These are phyloP conservation scores for Eulemur rubriventer DNA, from an alignment of 2,797 vertebrate species.

Conservation along the genomic window DNA sequence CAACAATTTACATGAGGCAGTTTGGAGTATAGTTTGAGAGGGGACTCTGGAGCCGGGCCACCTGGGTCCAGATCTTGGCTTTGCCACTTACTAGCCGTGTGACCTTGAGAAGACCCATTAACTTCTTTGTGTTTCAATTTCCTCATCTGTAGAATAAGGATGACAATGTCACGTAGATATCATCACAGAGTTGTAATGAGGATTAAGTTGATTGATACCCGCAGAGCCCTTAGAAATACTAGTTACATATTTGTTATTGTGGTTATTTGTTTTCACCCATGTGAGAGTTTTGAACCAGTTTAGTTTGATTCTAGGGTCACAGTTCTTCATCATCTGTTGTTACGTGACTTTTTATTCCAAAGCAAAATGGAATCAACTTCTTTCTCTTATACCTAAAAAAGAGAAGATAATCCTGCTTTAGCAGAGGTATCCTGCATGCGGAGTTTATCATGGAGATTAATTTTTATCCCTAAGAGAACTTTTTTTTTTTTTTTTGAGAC, in stretches of 20 bases:
- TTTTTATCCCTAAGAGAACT: background rate
- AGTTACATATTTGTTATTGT: too few relatives aligned
- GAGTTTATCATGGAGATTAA: background rate
- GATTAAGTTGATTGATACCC: background rate
- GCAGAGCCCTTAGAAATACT: background rate
- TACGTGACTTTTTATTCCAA: background rate
- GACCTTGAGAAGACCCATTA: background rate
- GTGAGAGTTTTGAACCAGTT: background rate
- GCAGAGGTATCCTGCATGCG: background rate
- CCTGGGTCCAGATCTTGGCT: background rate
- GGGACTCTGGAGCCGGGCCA: background rate
- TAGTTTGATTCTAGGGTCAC: background rate
- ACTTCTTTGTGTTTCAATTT: background rate
- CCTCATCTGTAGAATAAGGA: background rate
- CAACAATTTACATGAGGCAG: background rate
- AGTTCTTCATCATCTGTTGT: slow-evolving; percentile 1
- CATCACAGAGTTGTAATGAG: background rate
- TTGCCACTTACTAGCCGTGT: background rate
- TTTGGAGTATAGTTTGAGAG: background rate
- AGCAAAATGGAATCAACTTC: background rate
- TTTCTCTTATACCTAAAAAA: background rate
- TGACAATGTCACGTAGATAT: background rate
- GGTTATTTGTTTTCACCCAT: background rate
- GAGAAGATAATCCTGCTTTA: background rate
- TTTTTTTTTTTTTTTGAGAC: too few relatives aligned